These are phyloP conservation scores for Microcebus ravelobensis DNA, from an alignment of 2,113 vertebrate species.

Conservation along the genomic window DNA sequence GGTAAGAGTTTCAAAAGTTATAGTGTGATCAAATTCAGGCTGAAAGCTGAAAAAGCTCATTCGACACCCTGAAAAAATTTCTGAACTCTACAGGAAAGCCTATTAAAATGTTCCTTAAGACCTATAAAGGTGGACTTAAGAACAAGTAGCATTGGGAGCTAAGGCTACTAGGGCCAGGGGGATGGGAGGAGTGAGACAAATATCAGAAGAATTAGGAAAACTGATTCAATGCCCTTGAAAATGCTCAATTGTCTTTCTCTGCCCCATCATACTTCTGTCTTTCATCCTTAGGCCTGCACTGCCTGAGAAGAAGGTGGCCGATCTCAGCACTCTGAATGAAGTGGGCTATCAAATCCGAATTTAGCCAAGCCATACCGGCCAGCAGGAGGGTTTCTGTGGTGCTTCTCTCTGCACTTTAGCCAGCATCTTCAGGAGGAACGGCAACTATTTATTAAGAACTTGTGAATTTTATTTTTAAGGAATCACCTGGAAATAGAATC, in stretches of 20 bases:
- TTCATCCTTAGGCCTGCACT: slow-evolving; percentile 88
- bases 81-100: background rate
- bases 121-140: background rate
- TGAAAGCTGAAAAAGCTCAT: background rate
- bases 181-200: rapidly evolving
- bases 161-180: rapidly evolving
- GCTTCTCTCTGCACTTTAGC: slow-evolving; percentile 85
- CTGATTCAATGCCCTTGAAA: background rate
- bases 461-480: slow-evolving; percentile 72
- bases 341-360: slow-evolving; percentile 97
- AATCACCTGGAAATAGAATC: slow-evolving; percentile 73
- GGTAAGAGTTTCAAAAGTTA: background rate
- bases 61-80: background rate
- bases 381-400: slow-evolving; percentile 70
- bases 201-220: background rate
- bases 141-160: background rate
- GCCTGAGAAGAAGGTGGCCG: slow-evolving; percentile 91
- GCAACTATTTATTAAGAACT: slow-evolving; percentile 77
- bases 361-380: slow-evolving; percentile 79
- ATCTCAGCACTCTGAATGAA: slow-evolving; percentile 92
- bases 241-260: background rate
- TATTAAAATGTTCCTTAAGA: background rate
- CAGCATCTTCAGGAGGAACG: slow-evolving; percentile 69
- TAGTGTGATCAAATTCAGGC: background rate
- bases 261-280: background rate